Conservation (phyloP, 2,113 vertebrate species). For the Phycodurus eques region DNA sequence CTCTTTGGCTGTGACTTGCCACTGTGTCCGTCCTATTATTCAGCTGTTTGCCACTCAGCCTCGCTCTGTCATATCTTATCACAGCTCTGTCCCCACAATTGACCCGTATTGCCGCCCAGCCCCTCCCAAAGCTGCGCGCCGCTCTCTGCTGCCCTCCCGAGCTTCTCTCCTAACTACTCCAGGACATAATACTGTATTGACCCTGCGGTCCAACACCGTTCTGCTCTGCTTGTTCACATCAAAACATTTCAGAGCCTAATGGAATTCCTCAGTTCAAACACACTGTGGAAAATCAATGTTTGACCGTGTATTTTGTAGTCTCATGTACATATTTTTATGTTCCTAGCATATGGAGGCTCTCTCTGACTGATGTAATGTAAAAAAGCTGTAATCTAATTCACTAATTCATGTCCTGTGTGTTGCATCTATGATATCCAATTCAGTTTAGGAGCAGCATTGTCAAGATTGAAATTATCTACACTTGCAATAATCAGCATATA, state of each 20-base stretch:
- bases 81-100: slow-evolving; percentile 39
- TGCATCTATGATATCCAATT: neutral
- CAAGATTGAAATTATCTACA: neutral
- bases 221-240: slow-evolving; percentile 14
- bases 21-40: slow-evolving; percentile 24
- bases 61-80: slow-evolving; percentile 36
- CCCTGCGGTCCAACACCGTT: neutral
- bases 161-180: slow-evolving; percentile 16
- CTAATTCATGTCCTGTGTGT: neutral
- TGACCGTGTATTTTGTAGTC: neutral
- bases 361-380: no score
- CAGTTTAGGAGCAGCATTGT: neutral
- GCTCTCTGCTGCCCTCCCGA: slow-evolving; percentile 39
- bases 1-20: slow-evolving; percentile 11
- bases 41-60: slow-evolving; percentile 31
- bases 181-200: slow-evolving; percentile 19
- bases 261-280: neutral
- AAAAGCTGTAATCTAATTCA: no score
- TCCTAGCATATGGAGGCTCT: no score
- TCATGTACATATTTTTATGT: neutral
- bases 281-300: neutral
- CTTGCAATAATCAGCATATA: no score
- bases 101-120: slow-evolving; percentile 42
- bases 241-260: slow-evolving; percentile 7
- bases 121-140: slow-evolving; percentile 39